phyloP scores from a whole-genome alignment of 2,797 vertebrate genomes.

The Lindbergichthys nudifrons region DNA sequence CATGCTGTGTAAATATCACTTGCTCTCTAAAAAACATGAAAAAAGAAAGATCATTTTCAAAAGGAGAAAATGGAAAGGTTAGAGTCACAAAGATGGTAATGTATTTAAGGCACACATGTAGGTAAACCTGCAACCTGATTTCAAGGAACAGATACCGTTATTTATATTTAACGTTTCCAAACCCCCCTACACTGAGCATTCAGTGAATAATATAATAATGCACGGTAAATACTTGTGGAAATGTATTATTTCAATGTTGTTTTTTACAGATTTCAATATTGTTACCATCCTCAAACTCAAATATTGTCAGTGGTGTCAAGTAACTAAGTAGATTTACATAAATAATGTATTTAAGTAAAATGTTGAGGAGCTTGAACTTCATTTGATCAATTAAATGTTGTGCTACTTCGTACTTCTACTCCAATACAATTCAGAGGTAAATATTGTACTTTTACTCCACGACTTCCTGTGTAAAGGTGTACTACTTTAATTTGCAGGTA shows the following conservation, averaged over 20 bases:
- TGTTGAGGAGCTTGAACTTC: no score
- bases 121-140: neutral
- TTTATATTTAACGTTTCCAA: neutral
- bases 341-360: no score
- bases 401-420: no score
- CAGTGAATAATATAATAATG: neutral
- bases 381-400: no score
- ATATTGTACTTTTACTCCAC: no score
- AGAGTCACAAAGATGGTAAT: slow-evolving; percentile 1
- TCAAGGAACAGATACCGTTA: neutral
- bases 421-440: no score
- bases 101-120: neutral
- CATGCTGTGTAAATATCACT: slow-evolving; percentile 47
- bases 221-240: no score
- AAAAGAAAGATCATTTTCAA: slow-evolving; percentile 11
- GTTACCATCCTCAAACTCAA: neutral
- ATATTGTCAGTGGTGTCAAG: no score
- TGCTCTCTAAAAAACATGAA: slow-evolving; percentile 43
- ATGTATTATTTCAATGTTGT: neutral
- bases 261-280: neutral
- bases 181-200: neutral
- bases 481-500: no score
- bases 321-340: no score
- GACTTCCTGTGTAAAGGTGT: no score
- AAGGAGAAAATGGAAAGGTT: slow-evolving; percentile 8